Evolutionary conservation across 2,113 vertebrate genomes (phyloP).

Genomic region (Phylloscopus whistleri): DNA sequence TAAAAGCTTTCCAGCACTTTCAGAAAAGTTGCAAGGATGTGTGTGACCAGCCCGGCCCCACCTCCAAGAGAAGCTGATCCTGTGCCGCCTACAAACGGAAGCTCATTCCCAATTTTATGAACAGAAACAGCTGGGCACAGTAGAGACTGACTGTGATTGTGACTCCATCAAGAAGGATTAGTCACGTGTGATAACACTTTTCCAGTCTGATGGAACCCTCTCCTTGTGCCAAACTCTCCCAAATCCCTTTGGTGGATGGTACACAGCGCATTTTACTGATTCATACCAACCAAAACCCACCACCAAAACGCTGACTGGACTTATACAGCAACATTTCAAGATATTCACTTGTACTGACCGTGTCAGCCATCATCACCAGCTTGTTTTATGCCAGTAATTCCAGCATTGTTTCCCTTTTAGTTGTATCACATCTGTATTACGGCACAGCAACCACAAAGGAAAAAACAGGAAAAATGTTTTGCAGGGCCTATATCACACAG

Average conservation of each 20-base stretch:
- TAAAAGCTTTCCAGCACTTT: neutral
- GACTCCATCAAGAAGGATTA: neutral
- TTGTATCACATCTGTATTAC: neutral
- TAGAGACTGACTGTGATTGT: neutral
- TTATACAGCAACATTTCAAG: neutral
- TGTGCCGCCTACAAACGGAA: neutral
- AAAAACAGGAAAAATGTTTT: neutral
- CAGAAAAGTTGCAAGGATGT: neutral
- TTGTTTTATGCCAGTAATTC: neutral
- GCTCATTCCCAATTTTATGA: neutral
- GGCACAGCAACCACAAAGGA: neutral
- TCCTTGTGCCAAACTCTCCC: neutral
- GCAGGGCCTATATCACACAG: neutral
- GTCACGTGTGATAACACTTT: neutral
- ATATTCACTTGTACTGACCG: neutral
- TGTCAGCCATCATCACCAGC: neutral
- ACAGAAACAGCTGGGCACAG: neutral
- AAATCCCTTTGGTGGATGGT: neutral
- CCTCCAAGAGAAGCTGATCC: neutral
- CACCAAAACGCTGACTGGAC: neutral
- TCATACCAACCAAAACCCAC: neutral
- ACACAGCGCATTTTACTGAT: neutral
- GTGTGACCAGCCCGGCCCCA: neutral
- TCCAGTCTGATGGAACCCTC: neutral
- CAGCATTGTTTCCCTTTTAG: neutral